A percentile compares a stretch with the other conserved stretches of the same genome.
These are phyloP conservation scores for Emydocephalus ijimae DNA, from an alignment of 2,113 vertebrate genomes.

Conservation along the genomic window DNA sequence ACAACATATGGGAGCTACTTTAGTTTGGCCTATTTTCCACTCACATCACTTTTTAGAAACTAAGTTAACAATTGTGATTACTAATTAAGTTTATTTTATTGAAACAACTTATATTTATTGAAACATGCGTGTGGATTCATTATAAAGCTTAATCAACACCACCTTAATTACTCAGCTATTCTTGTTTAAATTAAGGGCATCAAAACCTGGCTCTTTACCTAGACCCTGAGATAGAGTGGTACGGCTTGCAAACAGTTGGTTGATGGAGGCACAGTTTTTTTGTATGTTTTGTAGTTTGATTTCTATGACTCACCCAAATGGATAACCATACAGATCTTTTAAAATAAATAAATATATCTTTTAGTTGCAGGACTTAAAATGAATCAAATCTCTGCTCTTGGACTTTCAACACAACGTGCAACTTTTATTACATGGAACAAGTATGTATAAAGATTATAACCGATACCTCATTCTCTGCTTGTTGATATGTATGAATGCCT, in stretches of 20 bases:
- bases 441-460: slow-evolving; percentile 58
- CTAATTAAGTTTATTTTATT: neutral
- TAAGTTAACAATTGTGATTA: neutral
- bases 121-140: neutral
- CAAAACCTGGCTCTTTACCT: neutral
- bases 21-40: neutral
- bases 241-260: neutral
- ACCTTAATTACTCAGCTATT: neutral
- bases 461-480: neutral
- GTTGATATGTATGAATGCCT: neutral
- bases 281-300: neutral
- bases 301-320: neutral
- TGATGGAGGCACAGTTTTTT: neutral
- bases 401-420: slow-evolving; percentile 88
- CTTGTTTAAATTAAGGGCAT: neutral
- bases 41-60: neutral
- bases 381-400: slow-evolving; percentile 84
- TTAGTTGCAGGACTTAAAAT: slow-evolving; percentile 85
- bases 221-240: neutral
- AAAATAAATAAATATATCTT: slow-evolving; percentile 30
- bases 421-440: slow-evolving; percentile 96
- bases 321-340: neutral
- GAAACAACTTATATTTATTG: neutral
- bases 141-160: neutral
- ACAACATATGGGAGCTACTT: neutral